A percentile compares a stretch with the other conserved stretches of the same genome.
These are phyloP conservation scores for Emesis russula DNA, from an alignment of 2,888 invertebrate genomes.

Conservation along the genomic window DNA sequence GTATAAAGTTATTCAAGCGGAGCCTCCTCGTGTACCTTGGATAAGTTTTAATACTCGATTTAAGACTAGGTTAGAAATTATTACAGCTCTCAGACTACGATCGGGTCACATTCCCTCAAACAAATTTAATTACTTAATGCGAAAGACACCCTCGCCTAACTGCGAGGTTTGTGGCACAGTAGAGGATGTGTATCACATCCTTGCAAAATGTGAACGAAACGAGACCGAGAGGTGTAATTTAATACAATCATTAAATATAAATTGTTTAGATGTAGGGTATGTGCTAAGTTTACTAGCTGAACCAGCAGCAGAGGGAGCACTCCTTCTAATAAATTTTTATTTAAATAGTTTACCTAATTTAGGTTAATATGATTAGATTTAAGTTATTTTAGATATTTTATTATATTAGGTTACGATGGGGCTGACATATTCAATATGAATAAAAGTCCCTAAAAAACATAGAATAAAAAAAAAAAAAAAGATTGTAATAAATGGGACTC, in stretches of 20 bases:
- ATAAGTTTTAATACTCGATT: background rate
- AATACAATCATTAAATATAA: background rate
- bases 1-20: conserved; percentile 1
- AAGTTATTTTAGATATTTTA: too few relatives aligned
- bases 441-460: too few relatives aligned
- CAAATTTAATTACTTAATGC: background rate
- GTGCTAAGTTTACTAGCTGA: background rate
- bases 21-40: conserved; percentile 9
- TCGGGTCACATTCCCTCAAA: background rate
- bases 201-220: background rate
- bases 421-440: too few relatives aligned
- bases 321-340: too few relatives aligned
- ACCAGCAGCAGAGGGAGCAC: background rate
- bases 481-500: too few relatives aligned
- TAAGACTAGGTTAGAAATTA: background rate
- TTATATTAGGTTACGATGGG: too few relatives aligned
- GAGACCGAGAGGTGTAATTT: background rate
- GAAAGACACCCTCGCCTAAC: background rate
- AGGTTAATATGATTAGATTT: too few relatives aligned
- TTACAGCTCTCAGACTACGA: background rate
- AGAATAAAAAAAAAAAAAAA: too few relatives aligned
- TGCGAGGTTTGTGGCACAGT: background rate
- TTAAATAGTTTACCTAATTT: too few relatives aligned
- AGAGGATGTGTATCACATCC: background rate
- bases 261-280: background rate